Evolutionary conservation across 2,113 vertebrate species (phyloP), one percentile per base, ranked within the genome.

Genomic region (Prochilodus magdalenae): DNA sequence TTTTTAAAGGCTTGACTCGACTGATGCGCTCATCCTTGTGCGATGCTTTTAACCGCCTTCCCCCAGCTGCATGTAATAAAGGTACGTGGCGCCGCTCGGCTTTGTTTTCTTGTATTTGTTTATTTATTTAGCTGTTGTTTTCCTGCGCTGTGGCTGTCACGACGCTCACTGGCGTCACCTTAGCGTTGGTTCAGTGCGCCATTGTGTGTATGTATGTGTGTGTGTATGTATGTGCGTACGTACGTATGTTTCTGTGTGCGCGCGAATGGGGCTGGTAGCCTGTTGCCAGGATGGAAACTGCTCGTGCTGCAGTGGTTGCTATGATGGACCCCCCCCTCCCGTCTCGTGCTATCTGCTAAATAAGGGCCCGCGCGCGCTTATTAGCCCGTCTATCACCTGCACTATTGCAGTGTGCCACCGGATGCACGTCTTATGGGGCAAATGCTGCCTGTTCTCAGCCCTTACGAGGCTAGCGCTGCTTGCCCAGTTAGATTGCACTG

Each of bases 11-110:
- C 36, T n/a, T n/a, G 20, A 30, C 24, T 57, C 83, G 47, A 14
- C 73, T 26, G 57, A 67, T 77, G 15, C 30, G 73, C 47, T 72
- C 74, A 82, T 83, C 73, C 69, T 77, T 81, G 82, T 89, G 84
- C 86, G 77, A 89, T 89, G 86, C 85, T 88, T 77, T 80, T 87
- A 79, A 89, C 85, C 65, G 88, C 88, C 26, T 70, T 87, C 83
- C 81, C 88, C 29, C 86, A 88, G 75, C 66, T 88, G 73, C 82
- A 85, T 75, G 79, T 5, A 60, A 26, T 83, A 60, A 89, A 88
- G 86, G 83, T 86, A 88, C 80, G 86, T 22, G 18, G 29, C 47
- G 30, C 73, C 44, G 29, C 10, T 67, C 60, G 5, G 33, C 27
- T 5, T 49, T 55, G 11, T 14, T 36, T 59, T 47, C 27, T 27